These are phyloP conservation scores for Parochlus steinenii DNA, from an alignment of 2,888 invertebrate species.

Conservation along the genomic window DNA sequence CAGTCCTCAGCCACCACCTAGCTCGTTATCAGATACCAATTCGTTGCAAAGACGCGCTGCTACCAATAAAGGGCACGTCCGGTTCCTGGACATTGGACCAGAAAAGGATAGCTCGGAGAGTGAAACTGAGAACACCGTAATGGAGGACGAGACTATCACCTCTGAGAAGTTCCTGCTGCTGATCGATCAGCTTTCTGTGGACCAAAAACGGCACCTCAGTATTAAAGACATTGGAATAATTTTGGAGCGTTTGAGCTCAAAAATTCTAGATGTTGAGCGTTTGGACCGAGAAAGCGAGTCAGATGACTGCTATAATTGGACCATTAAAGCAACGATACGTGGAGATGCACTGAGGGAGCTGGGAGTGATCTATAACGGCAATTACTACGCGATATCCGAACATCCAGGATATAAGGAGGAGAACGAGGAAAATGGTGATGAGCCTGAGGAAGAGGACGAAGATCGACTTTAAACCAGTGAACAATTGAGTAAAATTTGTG, in stretches of 20 bases:
- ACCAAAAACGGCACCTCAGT: constrained; percentile 80
- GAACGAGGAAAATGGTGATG: constrained; percentile 70
- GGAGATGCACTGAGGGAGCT: constrained; percentile 81
- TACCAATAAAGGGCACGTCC: constrained; percentile 59
- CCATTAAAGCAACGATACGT: constrained; percentile 86
- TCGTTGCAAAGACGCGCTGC: constrained; percentile 26
- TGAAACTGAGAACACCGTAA: constrained; percentile 83
- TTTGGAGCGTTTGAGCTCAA: constrained; percentile 77
- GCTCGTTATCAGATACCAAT: constrained; percentile 29
- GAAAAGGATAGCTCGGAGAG: constrained; percentile 82
- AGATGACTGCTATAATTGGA: constrained; percentile 92
- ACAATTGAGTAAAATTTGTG: too few species aligned
- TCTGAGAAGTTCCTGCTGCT: constrained; percentile 84
- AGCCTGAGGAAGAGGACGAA: constrained; percentile 66
- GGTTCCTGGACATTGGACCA: constrained; percentile 62
- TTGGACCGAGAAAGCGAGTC: constrained; percentile 83
- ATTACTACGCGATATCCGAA: constrained; percentile 88
- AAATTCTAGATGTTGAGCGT: constrained; percentile 84
- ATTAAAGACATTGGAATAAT: constrained; percentile 93
- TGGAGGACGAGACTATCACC: constrained; percentile 79
- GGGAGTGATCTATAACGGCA: constrained; percentile 87
- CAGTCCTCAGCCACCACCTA: constrained; percentile 44
- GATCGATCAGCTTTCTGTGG: constrained; percentile 82
- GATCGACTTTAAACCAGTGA: constrained; percentile 40
- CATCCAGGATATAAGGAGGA: constrained; percentile 88